A percentile compares a stretch with the other conserved stretches of the same genome.
phyloP scores from a whole-genome alignment of 2,113 vertebrate genomes.

The Triplophysa tibetana region DNA sequence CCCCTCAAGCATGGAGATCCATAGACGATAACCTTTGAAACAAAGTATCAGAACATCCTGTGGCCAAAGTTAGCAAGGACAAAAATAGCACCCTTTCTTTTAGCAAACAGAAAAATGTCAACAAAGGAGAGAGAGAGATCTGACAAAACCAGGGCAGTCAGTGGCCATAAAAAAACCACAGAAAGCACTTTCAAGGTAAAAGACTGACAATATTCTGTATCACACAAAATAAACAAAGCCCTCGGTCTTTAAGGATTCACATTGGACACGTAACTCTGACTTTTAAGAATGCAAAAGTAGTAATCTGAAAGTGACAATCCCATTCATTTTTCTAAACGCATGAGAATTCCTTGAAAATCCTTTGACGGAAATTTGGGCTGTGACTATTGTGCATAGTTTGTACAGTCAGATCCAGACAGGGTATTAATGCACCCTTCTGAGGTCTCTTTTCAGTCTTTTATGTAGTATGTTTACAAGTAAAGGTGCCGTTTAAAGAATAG shows the following conservation, averaged over 20 bases:
- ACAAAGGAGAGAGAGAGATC: background rate
- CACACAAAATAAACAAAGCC: too few species aligned
- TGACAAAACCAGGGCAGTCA: slow-evolving; percentile 4
- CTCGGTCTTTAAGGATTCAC: too few species aligned
- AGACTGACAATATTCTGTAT: background rate
- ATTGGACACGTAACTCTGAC: too few species aligned
- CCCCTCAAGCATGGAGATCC: slow-evolving; percentile 22
- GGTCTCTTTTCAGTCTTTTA: background rate
- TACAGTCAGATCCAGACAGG: too few species aligned
- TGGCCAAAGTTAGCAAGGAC: background rate
- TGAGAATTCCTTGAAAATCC: too few species aligned
- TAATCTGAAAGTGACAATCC: too few species aligned
- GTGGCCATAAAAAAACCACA: background rate
- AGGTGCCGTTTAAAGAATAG: background rate
- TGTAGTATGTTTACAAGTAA: background rate
- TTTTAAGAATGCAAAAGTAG: too few species aligned
- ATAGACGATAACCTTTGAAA: slow-evolving; percentile 35
- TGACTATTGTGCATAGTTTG: too few species aligned
- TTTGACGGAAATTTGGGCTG: too few species aligned
- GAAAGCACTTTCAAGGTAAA: background rate
- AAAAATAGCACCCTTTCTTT: slow-evolving; percentile 33
- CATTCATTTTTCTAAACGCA: too few species aligned
- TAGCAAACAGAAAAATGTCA: background rate
- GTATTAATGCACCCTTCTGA: background rate
- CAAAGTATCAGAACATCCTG: slow-evolving; percentile 34